These are phyloP conservation scores for Hippocampus comes DNA, from an alignment of 2,113 vertebrate genomes.

Conservation along the genomic window DNA sequence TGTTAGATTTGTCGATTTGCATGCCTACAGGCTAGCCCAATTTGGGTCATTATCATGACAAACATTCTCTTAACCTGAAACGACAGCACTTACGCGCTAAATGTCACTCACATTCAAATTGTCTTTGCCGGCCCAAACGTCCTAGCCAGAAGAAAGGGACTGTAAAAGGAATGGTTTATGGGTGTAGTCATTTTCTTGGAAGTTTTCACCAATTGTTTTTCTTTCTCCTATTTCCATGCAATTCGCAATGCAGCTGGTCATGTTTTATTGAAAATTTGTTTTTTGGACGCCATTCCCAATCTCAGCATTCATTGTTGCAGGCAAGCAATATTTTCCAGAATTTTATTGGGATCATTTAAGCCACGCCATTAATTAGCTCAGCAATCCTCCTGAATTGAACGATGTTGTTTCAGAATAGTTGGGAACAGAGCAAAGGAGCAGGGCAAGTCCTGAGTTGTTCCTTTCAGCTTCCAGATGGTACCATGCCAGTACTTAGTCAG, in stretches of 20 bases:
- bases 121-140: conserved; percentile 14
- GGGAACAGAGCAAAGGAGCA: conserved; percentile 37
- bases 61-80: conserved; percentile 15
- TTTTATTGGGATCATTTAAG: background rate
- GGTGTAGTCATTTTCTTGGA: conserved; percentile 8
- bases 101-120: conserved; percentile 20
- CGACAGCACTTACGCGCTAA: background rate
- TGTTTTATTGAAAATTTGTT: background rate
- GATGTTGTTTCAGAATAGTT: conserved; percentile 41
- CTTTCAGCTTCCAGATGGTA: conserved; percentile 67
- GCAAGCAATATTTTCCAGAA: background rate
- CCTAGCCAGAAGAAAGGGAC: conserved; percentile 24
- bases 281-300: background rate
- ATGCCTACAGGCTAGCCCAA: conserved; percentile 6
- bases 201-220: background rate
- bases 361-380: conserved; percentile 56
- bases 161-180: conserved; percentile 13
- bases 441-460: conserved; percentile 66
- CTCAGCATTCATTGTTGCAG: background rate
- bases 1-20: conserved; percentile 13
- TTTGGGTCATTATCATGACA: conserved; percentile 21
- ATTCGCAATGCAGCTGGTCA: background rate
- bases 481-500: conserved; percentile 45
- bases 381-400: conserved; percentile 56
- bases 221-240: background rate